Percentiles rank a stretch among this genome's conserved stretches.
Evolutionary conservation across 2,113 vertebrate species (phyloP).

Genomic region (Turdus rufiventris): DNA sequence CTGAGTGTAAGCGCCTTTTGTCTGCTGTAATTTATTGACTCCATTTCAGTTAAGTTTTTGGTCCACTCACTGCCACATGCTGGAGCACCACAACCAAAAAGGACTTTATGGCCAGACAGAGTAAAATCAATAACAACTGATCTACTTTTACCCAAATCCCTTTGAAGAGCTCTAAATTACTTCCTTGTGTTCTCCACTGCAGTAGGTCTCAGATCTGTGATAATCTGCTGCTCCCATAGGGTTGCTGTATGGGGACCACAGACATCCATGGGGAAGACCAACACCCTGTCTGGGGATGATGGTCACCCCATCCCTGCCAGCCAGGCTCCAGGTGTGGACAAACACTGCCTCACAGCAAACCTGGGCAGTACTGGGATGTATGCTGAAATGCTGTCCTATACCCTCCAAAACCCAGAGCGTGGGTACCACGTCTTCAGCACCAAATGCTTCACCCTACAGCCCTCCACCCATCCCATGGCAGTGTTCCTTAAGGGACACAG

Average conservation of each 20-base stretch:
- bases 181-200: accelerated
- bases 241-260: not conserved
- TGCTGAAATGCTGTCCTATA: not conserved
- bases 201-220: not conserved
- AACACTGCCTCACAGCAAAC: not conserved
- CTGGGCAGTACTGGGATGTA: accelerated
- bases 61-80: not conserved
- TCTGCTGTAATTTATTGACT: slow-evolving; percentile 65
- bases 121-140: slow-evolving; percentile 11
- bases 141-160: not conserved
- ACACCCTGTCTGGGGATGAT: not conserved
- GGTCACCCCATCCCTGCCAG: not conserved
- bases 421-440: not conserved
- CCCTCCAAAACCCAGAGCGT: not conserved
- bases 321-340: not conserved
- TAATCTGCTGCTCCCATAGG: not conserved
- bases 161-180: not conserved
- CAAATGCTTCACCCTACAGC: not conserved
- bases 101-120: not conserved
- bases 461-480: not conserved
- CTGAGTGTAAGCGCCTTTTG: slow-evolving; percentile 57
- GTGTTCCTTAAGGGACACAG: accelerated
- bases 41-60: slow-evolving; percentile 56
- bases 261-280: not conserved
- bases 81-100: not conserved